Base-by-base conservation (phyloP, 1,140 invertebrate genomes). In the Platyscapa corneri region DNA sequence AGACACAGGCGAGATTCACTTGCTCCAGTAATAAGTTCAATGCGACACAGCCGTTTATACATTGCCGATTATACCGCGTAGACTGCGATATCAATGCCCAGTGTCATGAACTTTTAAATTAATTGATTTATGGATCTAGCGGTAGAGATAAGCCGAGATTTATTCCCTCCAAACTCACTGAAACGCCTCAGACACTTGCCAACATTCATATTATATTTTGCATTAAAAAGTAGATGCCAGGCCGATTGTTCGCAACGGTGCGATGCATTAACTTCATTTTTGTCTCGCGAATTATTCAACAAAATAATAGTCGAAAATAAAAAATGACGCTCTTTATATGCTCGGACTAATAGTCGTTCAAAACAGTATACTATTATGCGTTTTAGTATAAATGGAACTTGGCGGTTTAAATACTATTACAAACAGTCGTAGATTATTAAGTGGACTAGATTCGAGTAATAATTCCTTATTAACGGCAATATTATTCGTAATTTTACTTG, bases 41-140 rank as follows among this genome's bases (percentile, higher is more conserved):
- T 70, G 74, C 60, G 49, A 77, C 81, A 83, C 70, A 86, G 75
- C 42, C 82, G 82, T 83, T 67, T 86, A 76, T 77, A 82, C 81
- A 42, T 82, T 37, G 60, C 16, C 60, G 70, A 85, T 82, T 85
- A 74, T 56, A 56, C 23, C 8, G 34, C 30, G 65, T 60, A 72
- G 70, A 76, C 70, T 64, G 70, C 14, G 60, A 76, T 82, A 85
- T 75, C 84, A 72, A 65, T 32, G 34, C 37, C 37, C 78, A 34
- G 60, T 74, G 84, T 60, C 78, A 23, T 85, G 70, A 85, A 82
- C 78, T 82, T 85, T 82, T 53, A 37, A 85, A 72, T 56, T 85
- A 82, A 85, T 85, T 82, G 84, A 85, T 85, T 87, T 88, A 83
- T 84, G 75, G 78, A 70, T 10, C 60, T 56, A 65, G 53, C 56